phyloP scores from a whole-genome alignment of 2,888 invertebrate genomes.

The Blera fallax region DNA sequence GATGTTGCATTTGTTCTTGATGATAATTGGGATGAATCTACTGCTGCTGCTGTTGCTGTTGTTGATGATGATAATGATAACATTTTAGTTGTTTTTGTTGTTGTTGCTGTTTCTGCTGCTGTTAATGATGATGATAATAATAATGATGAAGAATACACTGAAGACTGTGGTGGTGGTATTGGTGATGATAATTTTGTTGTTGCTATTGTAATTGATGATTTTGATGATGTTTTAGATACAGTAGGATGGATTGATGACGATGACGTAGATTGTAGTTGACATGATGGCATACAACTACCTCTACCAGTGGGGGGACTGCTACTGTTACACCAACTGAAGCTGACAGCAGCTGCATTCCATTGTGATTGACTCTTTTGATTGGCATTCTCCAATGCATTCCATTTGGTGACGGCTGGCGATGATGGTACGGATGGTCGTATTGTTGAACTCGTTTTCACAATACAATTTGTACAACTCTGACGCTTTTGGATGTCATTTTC shows the following conservation, averaged over 20 bases:
- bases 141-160: slow-evolving; percentile 31
- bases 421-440: slow-evolving; percentile 25
- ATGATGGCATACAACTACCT: slow-evolving; percentile 50
- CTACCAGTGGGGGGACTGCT: slow-evolving; percentile 14
- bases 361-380: slow-evolving; percentile 61
- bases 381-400: slow-evolving; percentile 49
- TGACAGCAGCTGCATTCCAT: slow-evolving; percentile 44
- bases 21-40: slow-evolving; percentile 17
- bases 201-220: background rate
- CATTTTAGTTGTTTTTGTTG: background rate
- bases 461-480: slow-evolving; percentile 48
- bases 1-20: slow-evolving; percentile 52
- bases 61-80: background rate
- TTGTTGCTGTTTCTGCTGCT: background rate
- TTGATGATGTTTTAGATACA: slow-evolving; percentile 38
- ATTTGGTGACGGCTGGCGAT: slow-evolving; percentile 16
- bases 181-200: slow-evolving; percentile 3
- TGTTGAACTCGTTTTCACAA: slow-evolving; percentile 48
- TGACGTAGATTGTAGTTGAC: slow-evolving; percentile 58
- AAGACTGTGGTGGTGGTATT: slow-evolving; percentile 6
- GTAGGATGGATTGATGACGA: slow-evolving; percentile 45
- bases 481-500: slow-evolving; percentile 35
- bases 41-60: slow-evolving; percentile 16
- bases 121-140: slow-evolving; percentile 26
- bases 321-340: slow-evolving; percentile 41